Percentiles rank a stretch among this genome's conserved stretches.
Evolutionary conservation across 2,797 vertebrate species (phyloP).

Genomic region (Pristis pectinata): DNA sequence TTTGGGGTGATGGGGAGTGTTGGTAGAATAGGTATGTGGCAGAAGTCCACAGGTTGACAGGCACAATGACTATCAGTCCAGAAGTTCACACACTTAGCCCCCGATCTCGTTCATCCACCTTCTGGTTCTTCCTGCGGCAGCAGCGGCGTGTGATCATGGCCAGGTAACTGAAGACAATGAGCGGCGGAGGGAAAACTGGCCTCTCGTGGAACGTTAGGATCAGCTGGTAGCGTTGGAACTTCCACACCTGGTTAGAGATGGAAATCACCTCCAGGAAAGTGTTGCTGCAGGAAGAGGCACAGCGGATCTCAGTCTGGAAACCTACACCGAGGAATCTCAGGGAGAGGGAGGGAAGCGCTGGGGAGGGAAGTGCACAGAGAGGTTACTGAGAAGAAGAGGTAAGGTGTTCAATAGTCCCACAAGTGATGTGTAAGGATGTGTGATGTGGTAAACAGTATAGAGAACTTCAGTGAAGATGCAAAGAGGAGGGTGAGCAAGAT

Average conservation of each 20-base stretch:
- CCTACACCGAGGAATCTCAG: not conserved
- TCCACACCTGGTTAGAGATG: constrained; percentile 99
- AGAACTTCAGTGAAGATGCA: not conserved
- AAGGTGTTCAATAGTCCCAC: too few species aligned
- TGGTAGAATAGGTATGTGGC: not conserved
- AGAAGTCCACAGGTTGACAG: too few species aligned
- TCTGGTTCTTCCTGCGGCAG: constrained; percentile 65
- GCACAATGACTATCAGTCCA: not conserved
- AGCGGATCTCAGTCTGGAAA: not conserved
- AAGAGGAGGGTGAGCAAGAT: not conserved
- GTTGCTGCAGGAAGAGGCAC: constrained; percentile 66
- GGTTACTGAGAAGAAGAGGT: not conserved
- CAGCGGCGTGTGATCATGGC: constrained; percentile 77
- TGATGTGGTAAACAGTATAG: not conserved
- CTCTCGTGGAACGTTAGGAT: constrained; percentile 98
- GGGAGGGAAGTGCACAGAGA: not conserved
- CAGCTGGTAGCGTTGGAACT: constrained; percentile 96
- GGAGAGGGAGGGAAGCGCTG: not conserved
- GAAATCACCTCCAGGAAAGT: constrained; percentile 98
- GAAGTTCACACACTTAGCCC: constrained; percentile 75
- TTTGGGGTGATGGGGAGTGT: not conserved
- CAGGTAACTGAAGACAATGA: constrained; percentile 92
- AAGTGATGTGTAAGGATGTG: not conserved
- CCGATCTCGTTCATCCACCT: constrained; percentile 84
- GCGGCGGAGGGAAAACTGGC: constrained; percentile 91